A percentile compares a stretch with the other conserved stretches of the same genome.
Conservation (phyloP, 2,113 vertebrate species). For the Aldabrachelys gigantea region DNA sequence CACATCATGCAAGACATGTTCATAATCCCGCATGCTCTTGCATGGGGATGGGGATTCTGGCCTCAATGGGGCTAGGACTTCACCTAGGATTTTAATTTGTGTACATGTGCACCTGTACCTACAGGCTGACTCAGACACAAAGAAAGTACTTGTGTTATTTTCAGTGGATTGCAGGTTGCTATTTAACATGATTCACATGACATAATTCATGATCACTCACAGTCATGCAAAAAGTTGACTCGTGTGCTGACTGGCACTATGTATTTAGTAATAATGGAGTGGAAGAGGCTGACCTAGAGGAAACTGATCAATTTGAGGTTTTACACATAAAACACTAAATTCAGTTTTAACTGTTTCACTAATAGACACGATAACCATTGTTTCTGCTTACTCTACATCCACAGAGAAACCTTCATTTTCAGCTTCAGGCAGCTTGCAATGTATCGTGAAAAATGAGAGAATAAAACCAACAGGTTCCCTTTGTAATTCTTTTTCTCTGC, state of each 20-base stretch:
- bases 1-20: fast-evolving
- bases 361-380: background rate
- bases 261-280: background rate
- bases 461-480: background rate
- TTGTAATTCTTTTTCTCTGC: background rate
- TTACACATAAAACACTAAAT: background rate
- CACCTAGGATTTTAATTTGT: background rate
- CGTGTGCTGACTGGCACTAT: fast-evolving
- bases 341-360: background rate
- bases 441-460: background rate
- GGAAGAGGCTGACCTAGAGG: background rate
- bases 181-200: background rate
- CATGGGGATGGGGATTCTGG: background rate
- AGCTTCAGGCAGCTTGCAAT: background rate
- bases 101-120: fast-evolving
- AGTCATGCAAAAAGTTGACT: background rate
- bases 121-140: background rate
- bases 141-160: background rate
- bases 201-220: background rate
- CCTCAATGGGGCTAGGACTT: background rate
- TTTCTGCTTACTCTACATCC: background rate
- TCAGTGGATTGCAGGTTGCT: background rate
- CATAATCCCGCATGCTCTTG: background rate
- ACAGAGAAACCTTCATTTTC: background rate
- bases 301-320: background rate